These are phyloP conservation scores for Dromiciops gliroides DNA, from an alignment of 2,113 vertebrate genomes.

Conservation along the genomic window DNA sequence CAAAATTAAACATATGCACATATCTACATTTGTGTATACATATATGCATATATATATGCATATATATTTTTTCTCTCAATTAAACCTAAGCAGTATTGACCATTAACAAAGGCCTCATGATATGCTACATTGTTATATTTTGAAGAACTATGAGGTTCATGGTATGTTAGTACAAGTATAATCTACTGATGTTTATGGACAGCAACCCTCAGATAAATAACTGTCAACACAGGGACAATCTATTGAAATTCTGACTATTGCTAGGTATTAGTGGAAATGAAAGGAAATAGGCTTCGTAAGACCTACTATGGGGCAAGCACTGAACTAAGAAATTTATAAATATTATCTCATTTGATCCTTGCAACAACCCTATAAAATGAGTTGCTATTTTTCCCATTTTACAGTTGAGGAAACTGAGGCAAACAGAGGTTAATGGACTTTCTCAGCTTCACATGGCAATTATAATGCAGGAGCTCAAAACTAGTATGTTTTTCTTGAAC, in stretches of 20 bases:
- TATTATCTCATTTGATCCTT: no score
- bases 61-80: background rate
- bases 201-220: background rate
- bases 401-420: no score
- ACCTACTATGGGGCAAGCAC: background rate
- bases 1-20: background rate
- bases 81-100: background rate
- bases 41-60: background rate
- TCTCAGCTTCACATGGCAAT: no score
- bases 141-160: background rate
- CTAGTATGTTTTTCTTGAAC: no score
- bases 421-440: no score
- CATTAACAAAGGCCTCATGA: background rate
- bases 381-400: no score
- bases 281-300: background rate
- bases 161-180: background rate
- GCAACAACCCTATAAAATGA: no score
- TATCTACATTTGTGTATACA: background rate
- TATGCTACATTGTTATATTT: background rate
- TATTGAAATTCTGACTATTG: background rate
- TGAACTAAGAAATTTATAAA: background rate
- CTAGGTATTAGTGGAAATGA: background rate
- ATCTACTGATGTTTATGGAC: background rate
- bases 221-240: background rate
- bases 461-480: no score